Evolutionary conservation across 2,113 vertebrate genomes (phyloP).

Genomic region (Lanius ludovicianus): DNA sequence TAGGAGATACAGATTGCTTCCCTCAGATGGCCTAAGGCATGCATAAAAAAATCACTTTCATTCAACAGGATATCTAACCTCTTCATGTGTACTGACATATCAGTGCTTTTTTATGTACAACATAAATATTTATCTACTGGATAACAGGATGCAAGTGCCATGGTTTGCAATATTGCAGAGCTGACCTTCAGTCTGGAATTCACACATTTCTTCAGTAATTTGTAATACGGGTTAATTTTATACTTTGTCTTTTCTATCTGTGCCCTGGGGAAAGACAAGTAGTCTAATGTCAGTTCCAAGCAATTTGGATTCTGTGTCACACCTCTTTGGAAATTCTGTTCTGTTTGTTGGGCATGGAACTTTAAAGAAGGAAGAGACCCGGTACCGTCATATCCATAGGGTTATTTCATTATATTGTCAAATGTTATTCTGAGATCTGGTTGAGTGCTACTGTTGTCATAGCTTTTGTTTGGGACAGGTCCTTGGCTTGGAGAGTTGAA

Average conservation of each 20-base stretch:
- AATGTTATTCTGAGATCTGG: not conserved
- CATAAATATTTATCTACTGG: conserved; percentile 38
- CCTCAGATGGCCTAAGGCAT: conserved; percentile 9
- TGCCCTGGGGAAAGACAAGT: not conserved
- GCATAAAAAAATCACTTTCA: conserved; percentile 8
- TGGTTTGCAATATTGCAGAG: not conserved
- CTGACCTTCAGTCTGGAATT: conserved; percentile 35
- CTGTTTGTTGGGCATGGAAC: not conserved
- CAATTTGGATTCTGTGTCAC: not conserved
- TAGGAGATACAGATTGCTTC: conserved; percentile 1
- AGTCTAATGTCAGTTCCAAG: not conserved
- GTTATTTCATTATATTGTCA: not conserved
- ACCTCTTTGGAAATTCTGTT: not conserved
- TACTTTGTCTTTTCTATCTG: not conserved
- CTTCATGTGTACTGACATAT: not conserved
- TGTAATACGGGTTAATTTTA: not conserved
- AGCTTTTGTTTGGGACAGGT: not conserved
- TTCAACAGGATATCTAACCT: conserved; percentile 20
- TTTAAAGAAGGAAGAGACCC: not conserved
- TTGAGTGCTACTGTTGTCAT: not conserved
- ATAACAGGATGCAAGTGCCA: not conserved
- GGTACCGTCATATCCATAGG: not conserved
- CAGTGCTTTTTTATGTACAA: not conserved
- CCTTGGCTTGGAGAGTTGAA: not conserved
- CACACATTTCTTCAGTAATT: not conserved